Evolutionary conservation across 2,888 invertebrate species (phyloP).

Genomic region (Pycnomerus fuliginosus): DNA sequence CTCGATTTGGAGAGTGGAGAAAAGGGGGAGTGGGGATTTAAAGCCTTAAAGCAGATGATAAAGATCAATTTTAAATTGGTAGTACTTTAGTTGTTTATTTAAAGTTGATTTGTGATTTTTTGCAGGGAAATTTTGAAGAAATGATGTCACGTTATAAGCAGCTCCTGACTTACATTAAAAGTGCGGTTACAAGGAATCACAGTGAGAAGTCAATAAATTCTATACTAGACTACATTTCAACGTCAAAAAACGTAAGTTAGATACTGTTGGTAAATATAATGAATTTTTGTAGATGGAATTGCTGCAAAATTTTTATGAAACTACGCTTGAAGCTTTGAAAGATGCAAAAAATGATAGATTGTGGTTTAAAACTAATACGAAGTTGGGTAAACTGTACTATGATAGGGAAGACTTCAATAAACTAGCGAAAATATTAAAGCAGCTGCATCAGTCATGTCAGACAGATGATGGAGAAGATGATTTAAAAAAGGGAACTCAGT

Average conservation of each 20-base stretch:
- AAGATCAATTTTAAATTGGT: slow-evolving; percentile 98
- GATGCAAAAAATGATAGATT: slow-evolving; percentile 98
- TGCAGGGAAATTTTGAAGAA: slow-evolving; percentile 82
- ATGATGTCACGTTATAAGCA: slow-evolving; percentile 76
- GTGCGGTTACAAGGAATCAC: slow-evolving; percentile 98
- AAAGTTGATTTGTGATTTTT: slow-evolving; percentile 10
- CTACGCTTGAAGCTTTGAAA: slow-evolving; percentile 88
- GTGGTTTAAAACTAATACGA: slow-evolving; percentile 99
- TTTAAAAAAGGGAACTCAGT: slow-evolving; percentile 96
- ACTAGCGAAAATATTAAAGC: slow-evolving; percentile 94
- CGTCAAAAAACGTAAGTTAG: slow-evolving; percentile 90
- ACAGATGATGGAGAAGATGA: slow-evolving; percentile 98
- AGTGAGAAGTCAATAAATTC: slow-evolving; percentile 99
- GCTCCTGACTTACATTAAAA: slow-evolving; percentile 96
- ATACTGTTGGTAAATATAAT: slow-evolving; percentile 49
- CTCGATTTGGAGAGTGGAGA: slow-evolving; percentile 95
- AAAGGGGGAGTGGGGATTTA: slow-evolving; percentile 99
- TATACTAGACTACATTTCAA: slow-evolving; percentile 98
- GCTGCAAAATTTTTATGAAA: slow-evolving; percentile 96
- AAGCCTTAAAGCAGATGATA: slow-evolving; percentile 99
- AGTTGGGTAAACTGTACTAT: slow-evolving; percentile 96
- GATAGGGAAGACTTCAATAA: slow-evolving; percentile 94
- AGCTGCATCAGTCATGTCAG: slow-evolving; percentile 96
- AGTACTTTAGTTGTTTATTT: slow-evolving; percentile 27
- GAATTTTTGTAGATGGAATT: slow-evolving; percentile 71